Percentiles rank a stretch among this genome's conserved stretches.
Conservation (phyloP, 2,888 invertebrate genomes). For the Cephus rjabovi region DNA sequence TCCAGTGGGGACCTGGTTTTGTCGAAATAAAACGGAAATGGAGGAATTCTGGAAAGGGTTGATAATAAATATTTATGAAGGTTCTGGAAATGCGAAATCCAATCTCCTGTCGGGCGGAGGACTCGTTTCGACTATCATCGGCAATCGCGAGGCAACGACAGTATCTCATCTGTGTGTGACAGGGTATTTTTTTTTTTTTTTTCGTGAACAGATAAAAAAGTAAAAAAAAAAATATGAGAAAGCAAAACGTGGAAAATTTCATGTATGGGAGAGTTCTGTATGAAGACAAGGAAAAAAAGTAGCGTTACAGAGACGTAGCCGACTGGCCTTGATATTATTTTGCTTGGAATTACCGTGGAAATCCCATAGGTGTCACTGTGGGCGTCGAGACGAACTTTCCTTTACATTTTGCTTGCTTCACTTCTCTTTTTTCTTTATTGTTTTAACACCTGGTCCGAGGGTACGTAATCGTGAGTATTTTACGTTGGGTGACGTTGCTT, state of each 20-base stretch:
- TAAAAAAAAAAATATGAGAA: background rate
- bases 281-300: background rate
- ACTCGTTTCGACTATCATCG: background rate
- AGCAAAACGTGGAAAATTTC: background rate
- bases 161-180: background rate
- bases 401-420: too few species aligned
- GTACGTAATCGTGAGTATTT: background rate
- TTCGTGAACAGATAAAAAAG: background rate
- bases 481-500: background rate
- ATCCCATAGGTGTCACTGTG: background rate
- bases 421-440: too few species aligned
- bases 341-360: background rate
- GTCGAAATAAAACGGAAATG: background rate
- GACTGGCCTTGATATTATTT: background rate
- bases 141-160: background rate
- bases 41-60: background rate
- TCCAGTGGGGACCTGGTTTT: background rate
- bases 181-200: too few species aligned
- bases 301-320: background rate
- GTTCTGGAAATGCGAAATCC: background rate
- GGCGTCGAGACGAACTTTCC: background rate
- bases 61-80: background rate
- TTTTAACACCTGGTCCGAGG: too few species aligned
- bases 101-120: background rate
- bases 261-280: too few species aligned